Percentiles rank a stretch among this genome's conserved stretches.
Conservation (phyloP, 1,140 invertebrate genomes). For the Drosophila dunni region DNA sequence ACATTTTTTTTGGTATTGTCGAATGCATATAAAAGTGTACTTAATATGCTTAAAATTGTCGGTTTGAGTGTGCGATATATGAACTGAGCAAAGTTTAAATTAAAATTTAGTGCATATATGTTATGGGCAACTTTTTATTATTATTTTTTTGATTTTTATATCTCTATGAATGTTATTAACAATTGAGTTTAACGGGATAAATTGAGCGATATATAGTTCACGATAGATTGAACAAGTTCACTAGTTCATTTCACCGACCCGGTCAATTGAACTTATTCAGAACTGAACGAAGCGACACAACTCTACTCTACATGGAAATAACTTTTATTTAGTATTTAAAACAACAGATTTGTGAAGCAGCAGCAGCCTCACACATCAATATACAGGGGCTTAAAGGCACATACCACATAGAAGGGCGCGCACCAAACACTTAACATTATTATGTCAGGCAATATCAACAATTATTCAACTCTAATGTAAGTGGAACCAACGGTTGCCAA, state of each 20-base stretch:
- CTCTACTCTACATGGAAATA: conserved; percentile 38
- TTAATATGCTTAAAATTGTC: no score
- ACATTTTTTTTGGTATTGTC: no score
- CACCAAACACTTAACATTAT: conserved; percentile 18
- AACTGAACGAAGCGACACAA: conserved; percentile 19
- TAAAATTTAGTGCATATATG: no score
- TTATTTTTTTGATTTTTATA: no score
- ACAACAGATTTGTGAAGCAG: conserved; percentile 26
- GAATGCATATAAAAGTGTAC: no score
- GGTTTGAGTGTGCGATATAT: no score
- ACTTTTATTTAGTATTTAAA: conserved; percentile 48
- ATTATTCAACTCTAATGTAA: conserved; percentile 77
- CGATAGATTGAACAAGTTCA: neutral
- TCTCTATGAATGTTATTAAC: no score
- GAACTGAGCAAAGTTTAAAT: no score
- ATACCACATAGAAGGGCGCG: conserved; percentile 23
- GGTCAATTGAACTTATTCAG: conserved; percentile 2
- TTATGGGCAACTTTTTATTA: no score
- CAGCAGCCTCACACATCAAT: conserved; percentile 27
- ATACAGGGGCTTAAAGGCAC: conserved; percentile 16
- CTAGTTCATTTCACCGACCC: no score
- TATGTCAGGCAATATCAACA: conserved; percentile 77
- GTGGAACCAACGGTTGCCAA: conserved; percentile 15
- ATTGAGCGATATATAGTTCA: no score
- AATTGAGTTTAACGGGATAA: no score